phyloP scores from a whole-genome alignment of 2,113 vertebrate genomes.

The Leucopsar rothschildi region DNA sequence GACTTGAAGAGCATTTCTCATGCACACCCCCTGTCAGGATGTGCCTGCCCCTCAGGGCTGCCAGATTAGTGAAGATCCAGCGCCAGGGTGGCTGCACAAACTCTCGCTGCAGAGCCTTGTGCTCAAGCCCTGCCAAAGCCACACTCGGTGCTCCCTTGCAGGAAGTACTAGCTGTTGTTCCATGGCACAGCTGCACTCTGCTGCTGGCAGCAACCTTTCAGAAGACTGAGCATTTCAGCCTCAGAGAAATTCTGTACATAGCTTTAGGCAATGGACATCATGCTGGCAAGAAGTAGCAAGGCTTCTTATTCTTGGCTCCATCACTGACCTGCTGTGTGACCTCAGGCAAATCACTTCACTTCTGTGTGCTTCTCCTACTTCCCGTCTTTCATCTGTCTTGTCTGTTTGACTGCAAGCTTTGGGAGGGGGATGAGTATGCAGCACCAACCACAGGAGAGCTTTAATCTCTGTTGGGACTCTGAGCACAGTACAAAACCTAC shows the following conservation, averaged over 20 bases:
- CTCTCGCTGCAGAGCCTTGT: background rate
- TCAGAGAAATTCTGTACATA: conserved; percentile 29
- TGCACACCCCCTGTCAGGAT: background rate
- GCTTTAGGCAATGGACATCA: conserved; percentile 41
- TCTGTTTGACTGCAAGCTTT: conserved; percentile 35
- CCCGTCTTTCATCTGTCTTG: background rate
- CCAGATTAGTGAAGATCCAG: background rate
- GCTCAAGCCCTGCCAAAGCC: background rate
- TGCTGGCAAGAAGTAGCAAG: conserved; percentile 55
- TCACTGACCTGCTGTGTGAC: conserved; percentile 43
- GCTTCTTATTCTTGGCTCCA: conserved; percentile 46
- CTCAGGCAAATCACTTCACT: conserved; percentile 54
- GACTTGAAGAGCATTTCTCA: background rate
- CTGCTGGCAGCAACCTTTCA: background rate
- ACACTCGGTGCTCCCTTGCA: background rate
- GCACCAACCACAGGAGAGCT: conserved; percentile 41
- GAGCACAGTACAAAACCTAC: conserved; percentile 22
- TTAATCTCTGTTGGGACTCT: conserved; percentile 56
- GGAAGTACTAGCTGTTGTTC: background rate
- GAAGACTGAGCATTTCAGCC: conserved; percentile 3
- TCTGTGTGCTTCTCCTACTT: conserved; percentile 24
- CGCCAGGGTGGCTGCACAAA: rapidly evolving
- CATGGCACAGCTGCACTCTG: background rate
- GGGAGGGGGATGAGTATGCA: conserved; percentile 26
- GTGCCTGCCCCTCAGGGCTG: background rate